phyloP scores from a whole-genome alignment of 2,888 invertebrate genomes.

The Metalampra italica region DNA sequence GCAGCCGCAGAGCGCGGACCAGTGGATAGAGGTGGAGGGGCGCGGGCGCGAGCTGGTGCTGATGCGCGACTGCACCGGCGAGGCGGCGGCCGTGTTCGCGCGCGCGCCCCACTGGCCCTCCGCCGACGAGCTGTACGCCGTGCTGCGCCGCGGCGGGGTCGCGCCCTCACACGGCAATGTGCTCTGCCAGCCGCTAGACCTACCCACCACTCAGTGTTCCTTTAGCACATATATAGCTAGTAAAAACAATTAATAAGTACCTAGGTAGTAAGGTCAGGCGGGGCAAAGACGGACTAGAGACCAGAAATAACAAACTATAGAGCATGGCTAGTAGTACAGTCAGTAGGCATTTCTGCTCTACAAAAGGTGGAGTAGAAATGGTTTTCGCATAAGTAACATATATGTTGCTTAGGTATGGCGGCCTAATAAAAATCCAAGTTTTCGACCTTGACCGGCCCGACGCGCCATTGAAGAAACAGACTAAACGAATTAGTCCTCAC shows the following conservation, averaged over 20 bases:
- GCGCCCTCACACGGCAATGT: conserved; percentile 21
- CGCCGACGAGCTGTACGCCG: conserved; percentile 27
- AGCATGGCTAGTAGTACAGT: no score
- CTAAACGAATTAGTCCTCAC: no score
- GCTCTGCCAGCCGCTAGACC: conserved; percentile 20
- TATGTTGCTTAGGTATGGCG: no score
- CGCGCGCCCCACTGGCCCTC: conserved; percentile 41
- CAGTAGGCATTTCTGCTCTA: no score
- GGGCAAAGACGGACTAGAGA: no score
- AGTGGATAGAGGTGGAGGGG: conserved; percentile 33
- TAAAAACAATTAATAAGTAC: neutral
- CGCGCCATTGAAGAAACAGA: no score
- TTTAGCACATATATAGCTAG: neutral
- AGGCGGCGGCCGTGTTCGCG: conserved; percentile 32
- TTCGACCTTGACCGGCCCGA: no score
- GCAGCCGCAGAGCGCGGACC: conserved; percentile 30
- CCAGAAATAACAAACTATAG: no score
- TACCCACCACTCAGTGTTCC: neutral
- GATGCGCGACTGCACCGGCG: conserved; percentile 32
- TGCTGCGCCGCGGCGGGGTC: conserved; percentile 35
- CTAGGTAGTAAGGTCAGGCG: no score
- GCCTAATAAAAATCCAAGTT: no score
- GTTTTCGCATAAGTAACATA: no score
- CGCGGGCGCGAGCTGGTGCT: conserved; percentile 33
- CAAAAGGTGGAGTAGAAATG: no score